These are phyloP conservation scores for Dynastes maya DNA, from an alignment of 2,888 invertebrate species.

Conservation along the genomic window DNA sequence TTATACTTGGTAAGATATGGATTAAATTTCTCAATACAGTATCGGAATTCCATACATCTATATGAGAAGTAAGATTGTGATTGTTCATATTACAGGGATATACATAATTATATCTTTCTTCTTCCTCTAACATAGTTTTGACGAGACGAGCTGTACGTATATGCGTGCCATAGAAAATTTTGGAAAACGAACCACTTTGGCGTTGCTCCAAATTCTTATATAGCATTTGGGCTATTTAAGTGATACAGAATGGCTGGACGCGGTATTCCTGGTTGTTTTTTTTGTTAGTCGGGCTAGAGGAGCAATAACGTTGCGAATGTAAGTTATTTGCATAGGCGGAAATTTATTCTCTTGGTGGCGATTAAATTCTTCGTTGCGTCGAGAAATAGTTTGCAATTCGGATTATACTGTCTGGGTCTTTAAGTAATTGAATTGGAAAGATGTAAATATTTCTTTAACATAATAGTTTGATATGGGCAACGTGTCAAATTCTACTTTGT, in stretches of 20 bases:
- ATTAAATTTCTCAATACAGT: too few species aligned
- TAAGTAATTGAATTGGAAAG: too few species aligned
- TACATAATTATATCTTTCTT: background rate
- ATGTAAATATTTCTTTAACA: too few species aligned
- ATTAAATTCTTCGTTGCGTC: too few species aligned
- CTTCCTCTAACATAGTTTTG: background rate
- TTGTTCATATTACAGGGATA: too few species aligned
- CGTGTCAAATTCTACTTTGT: too few species aligned
- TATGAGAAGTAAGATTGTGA: too few species aligned
- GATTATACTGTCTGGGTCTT: too few species aligned
- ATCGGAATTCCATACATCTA: too few species aligned
- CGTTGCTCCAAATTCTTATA: constrained; percentile 35
- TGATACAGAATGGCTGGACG: background rate
- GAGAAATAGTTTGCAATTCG: too few species aligned
- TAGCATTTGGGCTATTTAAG: constrained; percentile 41
- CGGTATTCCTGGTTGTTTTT: constrained; percentile 20
- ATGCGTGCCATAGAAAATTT: constrained; percentile 22
- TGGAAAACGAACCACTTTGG: constrained; percentile 43
- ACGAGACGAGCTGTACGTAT: background rate
- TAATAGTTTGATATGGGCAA: too few species aligned
- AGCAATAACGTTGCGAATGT: background rate
- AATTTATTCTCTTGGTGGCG: background rate
- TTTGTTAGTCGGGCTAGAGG: background rate
- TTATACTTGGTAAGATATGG: too few species aligned
- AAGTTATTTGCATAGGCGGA: background rate